Conservation (phyloP, 2,888 invertebrate species). For the Chydorus sphaericus region DNA sequence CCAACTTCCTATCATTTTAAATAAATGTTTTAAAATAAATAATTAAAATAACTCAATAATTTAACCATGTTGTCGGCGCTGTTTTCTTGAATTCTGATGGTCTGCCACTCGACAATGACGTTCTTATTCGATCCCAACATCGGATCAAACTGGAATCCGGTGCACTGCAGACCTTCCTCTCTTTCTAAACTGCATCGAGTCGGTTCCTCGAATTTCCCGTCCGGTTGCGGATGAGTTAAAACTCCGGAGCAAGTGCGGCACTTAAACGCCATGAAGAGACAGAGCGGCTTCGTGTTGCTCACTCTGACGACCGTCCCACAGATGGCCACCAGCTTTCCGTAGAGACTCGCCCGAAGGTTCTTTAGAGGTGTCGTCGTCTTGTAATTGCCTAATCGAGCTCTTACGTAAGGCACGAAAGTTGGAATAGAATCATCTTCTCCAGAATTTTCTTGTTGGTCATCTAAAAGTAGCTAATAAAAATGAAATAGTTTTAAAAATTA, state of each 20-base stretch:
- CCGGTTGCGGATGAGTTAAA: slow-evolving; percentile 49
- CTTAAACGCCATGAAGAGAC: slow-evolving; percentile 60
- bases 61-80: slow-evolving; percentile 46
- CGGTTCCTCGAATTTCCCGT: slow-evolving; percentile 44
- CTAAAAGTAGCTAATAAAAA: not conserved
- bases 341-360: slow-evolving; percentile 19
- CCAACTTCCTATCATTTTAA: slow-evolving; percentile 43
- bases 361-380: slow-evolving; percentile 17
- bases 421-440: not conserved
- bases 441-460: too few species aligned
- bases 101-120: slow-evolving; percentile 61
- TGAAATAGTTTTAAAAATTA: too few species aligned
- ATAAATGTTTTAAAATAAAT: slow-evolving; percentile 27
- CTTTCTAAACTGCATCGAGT: slow-evolving; percentile 32
- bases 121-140: slow-evolving; percentile 51
- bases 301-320: slow-evolving; percentile 74
- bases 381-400: slow-evolving; percentile 6
- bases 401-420: not conserved
- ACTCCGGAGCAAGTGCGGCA: slow-evolving; percentile 50
- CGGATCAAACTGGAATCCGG: slow-evolving; percentile 38
- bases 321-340: slow-evolving; percentile 59
- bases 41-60: not conserved
- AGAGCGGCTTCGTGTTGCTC: slow-evolving; percentile 53
- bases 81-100: slow-evolving; percentile 66
- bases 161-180: not conserved